Evolutionary conservation across 2,797 vertebrate species (phyloP), one percentile per base, ranked within the genome.

Genomic region (Telmatherina bonti): DNA sequence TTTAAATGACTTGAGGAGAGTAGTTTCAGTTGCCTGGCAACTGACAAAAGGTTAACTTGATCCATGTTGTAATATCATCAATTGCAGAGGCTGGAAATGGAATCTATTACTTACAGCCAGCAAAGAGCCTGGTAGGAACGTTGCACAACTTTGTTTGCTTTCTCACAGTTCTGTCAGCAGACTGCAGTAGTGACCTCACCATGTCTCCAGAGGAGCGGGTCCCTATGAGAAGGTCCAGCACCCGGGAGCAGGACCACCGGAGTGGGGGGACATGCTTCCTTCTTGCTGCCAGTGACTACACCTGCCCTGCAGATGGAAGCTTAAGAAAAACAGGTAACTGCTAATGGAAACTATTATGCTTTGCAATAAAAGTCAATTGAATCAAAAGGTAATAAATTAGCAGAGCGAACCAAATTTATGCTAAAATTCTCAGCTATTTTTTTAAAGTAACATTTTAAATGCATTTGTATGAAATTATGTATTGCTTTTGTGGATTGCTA

Each of bases 101-200:
- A 11, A 36, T 35, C 4, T 47, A 8, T 35, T 18, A 51, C 0
- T 11, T 36, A 13, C 13, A 38, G 45, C 31, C n/a, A 2, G 45
- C 11, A 0, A 29, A 30, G 29, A 20, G 16, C 15, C 52, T 33
- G 29, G 7, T 33, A 5, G 22, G 33, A 53, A 53, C 1, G 5
- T 18, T 51, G 0, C n/a, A 22, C 31, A 33, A 31, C 31, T 38
- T 4, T 15, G 5, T 36, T 29, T 56, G 1, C 6, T 12, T 29
- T 89, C 5, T 70, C 36, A 5, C 94, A 96, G 95, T 96, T 86
- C 92, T 96, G 92, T 97, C 96, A 90, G 96, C 96, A 91, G 97
- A 98, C 94, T 96, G 96, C 93, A 98, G 97, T 94, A 97, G 96
- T 93, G 96, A 98, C 93, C 95, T 97, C 83, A 96, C 96, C 87